phyloP scores from a whole-genome alignment of 2,888 invertebrate species.

The Cheiracanthium punctorium region DNA sequence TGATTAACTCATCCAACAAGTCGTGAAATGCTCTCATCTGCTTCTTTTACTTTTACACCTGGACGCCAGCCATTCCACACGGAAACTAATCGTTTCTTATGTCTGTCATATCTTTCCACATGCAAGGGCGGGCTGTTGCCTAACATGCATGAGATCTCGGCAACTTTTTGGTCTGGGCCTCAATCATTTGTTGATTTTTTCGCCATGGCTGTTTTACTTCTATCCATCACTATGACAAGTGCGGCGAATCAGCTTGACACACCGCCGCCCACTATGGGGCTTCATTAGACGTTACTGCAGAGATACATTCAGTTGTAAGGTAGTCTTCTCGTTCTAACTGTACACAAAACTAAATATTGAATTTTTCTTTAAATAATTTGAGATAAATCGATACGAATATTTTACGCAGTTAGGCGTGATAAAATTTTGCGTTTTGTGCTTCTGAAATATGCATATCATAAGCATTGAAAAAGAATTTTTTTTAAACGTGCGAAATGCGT shows the following conservation, averaged over 20 bases:
- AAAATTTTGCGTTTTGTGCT: too few species aligned
- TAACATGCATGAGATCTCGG: conserved; percentile 11
- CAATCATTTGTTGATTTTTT: conserved; percentile 31
- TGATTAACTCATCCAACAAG: not conserved
- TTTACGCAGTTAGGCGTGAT: too few species aligned
- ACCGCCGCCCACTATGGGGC: conserved; percentile 43
- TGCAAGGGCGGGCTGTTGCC: conserved; percentile 7
- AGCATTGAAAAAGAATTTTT: too few species aligned
- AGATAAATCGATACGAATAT: too few species aligned
- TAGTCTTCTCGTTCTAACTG: not conserved
- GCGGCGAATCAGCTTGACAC: conserved; percentile 47
- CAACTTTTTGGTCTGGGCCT: conserved; percentile 22
- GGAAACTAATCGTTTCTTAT: conserved; percentile 17
- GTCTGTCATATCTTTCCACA: conserved; percentile 23
- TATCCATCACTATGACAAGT: conserved; percentile 57
- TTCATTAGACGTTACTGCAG: conserved; percentile 19
- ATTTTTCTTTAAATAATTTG: too few species aligned
- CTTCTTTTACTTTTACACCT: conserved; percentile 10
- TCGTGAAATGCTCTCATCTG: not conserved
- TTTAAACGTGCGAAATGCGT: too few species aligned
- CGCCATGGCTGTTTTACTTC: conserved; percentile 15
- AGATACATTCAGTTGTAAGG: not conserved
- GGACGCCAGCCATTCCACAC: conserved; percentile 7
- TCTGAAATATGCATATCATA: too few species aligned
- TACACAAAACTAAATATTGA: too few species aligned